These are phyloP conservation scores for Napeogenes inachia DNA, from an alignment of 2,888 invertebrate genomes.

Conservation along the genomic window DNA sequence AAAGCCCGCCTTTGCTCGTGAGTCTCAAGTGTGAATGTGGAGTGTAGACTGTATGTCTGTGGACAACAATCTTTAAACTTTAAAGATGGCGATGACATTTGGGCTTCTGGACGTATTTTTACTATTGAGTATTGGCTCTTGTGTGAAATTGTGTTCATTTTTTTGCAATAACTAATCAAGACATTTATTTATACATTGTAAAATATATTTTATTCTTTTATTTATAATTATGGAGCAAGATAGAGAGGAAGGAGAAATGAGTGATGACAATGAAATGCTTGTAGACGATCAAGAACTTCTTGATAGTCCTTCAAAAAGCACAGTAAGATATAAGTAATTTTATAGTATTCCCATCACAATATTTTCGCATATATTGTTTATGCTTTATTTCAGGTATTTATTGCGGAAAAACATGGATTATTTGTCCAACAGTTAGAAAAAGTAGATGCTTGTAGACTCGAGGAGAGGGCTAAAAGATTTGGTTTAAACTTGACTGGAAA, in stretches of 20 bases:
- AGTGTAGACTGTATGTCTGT: too few relatives aligned
- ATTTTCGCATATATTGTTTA: conserved; percentile 7
- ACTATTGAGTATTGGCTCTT: background rate
- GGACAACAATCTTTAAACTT: too few relatives aligned
- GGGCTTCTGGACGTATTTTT: background rate
- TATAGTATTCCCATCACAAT: conserved; percentile 1
- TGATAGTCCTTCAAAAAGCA: conserved; percentile 35
- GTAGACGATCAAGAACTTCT: conserved; percentile 46
- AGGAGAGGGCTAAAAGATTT: conserved; percentile 68
- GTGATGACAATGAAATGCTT: conserved; percentile 64
- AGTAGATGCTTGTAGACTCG: conserved; percentile 63
- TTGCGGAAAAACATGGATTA: conserved; percentile 55
- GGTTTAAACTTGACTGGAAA: conserved; percentile 65
- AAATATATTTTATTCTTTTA: background rate
- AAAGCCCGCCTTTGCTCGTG: too few relatives aligned
- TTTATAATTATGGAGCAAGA: conserved; percentile 45
- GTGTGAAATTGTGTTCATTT: background rate
- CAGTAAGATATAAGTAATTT: conserved; percentile 43
- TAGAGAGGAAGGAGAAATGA: conserved; percentile 73
- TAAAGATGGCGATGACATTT: conserved; percentile 3
- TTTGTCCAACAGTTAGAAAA: conserved; percentile 57
- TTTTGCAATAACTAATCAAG: background rate
- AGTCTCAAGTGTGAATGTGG: background rate
- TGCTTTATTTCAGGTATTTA: conserved; percentile 47
- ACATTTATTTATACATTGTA: background rate